Conservation (phyloP, 2,113 vertebrate species). For the Scortum barcoo region DNA sequence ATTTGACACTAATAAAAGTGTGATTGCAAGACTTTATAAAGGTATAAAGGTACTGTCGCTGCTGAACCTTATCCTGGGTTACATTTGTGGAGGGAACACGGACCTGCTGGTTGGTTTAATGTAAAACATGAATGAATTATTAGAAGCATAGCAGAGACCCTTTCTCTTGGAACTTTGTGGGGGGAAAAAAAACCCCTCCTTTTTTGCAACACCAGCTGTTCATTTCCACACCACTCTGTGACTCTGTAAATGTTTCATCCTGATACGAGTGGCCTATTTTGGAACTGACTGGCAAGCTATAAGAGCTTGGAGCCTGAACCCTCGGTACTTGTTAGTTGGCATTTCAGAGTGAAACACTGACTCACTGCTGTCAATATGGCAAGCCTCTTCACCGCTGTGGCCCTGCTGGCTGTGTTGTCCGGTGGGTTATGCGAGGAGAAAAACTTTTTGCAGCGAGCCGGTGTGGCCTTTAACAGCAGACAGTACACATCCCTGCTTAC, state of each 20-base stretch:
- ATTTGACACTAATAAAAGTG: too few species aligned
- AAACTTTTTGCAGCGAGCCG: constrained; percentile 59
- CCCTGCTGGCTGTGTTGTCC: constrained; percentile 64
- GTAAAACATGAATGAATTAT: background rate
- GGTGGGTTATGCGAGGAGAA: constrained; percentile 46
- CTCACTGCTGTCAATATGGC: constrained; percentile 62
- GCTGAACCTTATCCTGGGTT: background rate
- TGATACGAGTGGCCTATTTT: constrained; percentile 31
- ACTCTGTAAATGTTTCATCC: constrained; percentile 75
- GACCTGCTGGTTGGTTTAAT: background rate
- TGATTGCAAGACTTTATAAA: background rate
- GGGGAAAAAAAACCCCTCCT: background rate
- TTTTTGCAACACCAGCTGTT: constrained; percentile 61
- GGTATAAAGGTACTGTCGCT: background rate
- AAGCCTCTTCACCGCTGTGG: constrained; percentile 12
- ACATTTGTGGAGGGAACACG: background rate
- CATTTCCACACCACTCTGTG: constrained; percentile 53
- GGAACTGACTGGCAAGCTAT: constrained; percentile 41
- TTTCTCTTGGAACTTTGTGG: background rate
- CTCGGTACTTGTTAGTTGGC: constrained; percentile 16
- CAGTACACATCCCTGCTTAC: constrained; percentile 51
- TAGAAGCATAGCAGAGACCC: background rate
- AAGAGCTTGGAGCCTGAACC: constrained; percentile 45
- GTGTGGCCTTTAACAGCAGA: constrained; percentile 64
- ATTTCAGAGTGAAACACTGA: constrained; percentile 25